Percentiles rank a stretch among this genome's conserved stretches.
phyloP scores from a whole-genome alignment of 1,140 invertebrate genomes.

The Drosophila melanica region DNA sequence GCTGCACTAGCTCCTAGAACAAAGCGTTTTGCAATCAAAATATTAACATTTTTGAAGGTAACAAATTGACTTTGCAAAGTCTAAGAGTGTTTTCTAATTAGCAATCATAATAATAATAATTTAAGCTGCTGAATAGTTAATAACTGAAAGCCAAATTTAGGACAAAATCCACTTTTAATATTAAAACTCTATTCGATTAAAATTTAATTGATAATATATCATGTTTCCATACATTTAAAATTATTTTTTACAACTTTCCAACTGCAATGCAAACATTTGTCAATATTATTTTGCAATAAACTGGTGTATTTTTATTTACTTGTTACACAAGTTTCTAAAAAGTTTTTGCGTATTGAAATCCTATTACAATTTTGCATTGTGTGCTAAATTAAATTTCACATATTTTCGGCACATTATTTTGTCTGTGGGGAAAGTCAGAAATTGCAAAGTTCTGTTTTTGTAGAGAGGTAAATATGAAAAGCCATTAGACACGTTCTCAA shows the following conservation, averaged over 20 bases:
- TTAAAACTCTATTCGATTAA: too few relatives aligned
- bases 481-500: constrained; percentile 16
- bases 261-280: neutral
- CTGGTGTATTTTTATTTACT: neutral
- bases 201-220: too few relatives aligned
- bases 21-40: neutral
- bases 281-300: neutral
- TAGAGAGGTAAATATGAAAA: constrained; percentile 37
- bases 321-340: neutral
- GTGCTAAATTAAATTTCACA: constrained; percentile 24
- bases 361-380: constrained; percentile 14
- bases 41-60: neutral
- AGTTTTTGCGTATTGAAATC: constrained; percentile 3
- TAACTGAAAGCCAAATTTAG: too few relatives aligned
- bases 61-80: neutral
- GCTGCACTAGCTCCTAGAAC: neutral
- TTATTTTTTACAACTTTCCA: neutral
- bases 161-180: too few relatives aligned
- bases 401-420: constrained; percentile 19
- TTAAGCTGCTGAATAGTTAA: too few relatives aligned
- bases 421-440: constrained; percentile 37
- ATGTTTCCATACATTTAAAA: neutral
- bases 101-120: constrained; percentile 1
- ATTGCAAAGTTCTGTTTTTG: constrained; percentile 40
- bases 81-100: neutral